phyloP scores from a whole-genome alignment of 1,140 invertebrate species.

The Drosophila ficusphila region DNA sequence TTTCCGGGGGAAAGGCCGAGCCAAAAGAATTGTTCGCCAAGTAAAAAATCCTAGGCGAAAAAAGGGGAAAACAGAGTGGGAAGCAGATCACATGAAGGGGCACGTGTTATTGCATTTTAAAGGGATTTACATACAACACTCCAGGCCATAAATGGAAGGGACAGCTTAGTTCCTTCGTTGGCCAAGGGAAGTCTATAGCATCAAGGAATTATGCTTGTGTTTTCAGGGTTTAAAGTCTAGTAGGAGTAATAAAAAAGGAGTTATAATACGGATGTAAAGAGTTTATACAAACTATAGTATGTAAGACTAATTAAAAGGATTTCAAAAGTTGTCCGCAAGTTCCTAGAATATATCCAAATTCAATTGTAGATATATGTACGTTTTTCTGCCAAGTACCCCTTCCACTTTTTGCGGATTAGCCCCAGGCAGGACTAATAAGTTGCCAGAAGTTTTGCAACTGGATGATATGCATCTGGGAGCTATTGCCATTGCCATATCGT shows the following conservation, averaged over 20 bases:
- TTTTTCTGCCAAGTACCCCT: not conserved
- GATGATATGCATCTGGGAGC: slow-evolving; percentile 53
- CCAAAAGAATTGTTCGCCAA: slow-evolving; percentile 37
- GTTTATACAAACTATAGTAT: too few relatives aligned
- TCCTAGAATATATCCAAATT: not conserved
- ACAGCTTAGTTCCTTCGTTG: not conserved
- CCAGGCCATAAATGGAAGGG: not conserved
- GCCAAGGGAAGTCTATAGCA: not conserved
- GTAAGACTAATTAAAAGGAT: too few relatives aligned
- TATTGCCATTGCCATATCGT: slow-evolving; percentile 71
- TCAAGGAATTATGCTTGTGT: too few relatives aligned
- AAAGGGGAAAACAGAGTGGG: not conserved
- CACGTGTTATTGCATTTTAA: slow-evolving; percentile 66
- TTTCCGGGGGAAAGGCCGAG: slow-evolving; percentile 2
- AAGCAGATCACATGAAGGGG: slow-evolving; percentile 3
- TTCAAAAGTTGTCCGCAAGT: too few relatives aligned
- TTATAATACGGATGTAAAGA: too few relatives aligned
- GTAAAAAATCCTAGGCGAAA: slow-evolving; percentile 15
- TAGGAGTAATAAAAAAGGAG: too few relatives aligned
- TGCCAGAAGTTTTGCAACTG: slow-evolving; percentile 30
- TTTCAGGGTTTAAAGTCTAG: too few relatives aligned
- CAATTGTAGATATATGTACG: not conserved
- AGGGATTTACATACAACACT: slow-evolving; percentile 31
- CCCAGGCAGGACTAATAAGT: slow-evolving; percentile 55
- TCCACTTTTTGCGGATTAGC: slow-evolving; percentile 28